phyloP scores from a whole-genome alignment of 2,113 vertebrate genomes.

The Saguinus imperator region DNA sequence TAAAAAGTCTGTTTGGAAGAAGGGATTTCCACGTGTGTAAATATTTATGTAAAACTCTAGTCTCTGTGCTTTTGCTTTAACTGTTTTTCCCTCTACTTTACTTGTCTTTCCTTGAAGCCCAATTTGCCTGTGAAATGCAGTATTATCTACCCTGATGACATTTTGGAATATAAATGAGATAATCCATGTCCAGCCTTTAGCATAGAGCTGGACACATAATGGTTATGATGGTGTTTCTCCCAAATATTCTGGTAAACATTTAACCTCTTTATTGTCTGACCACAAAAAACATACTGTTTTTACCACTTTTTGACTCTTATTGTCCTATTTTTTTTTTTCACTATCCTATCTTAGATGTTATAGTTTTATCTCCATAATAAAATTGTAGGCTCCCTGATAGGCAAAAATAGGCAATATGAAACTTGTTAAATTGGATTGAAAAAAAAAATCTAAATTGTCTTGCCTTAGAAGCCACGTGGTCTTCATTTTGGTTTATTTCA shows the following conservation, averaged over 20 bases:
- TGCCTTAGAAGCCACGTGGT: background rate
- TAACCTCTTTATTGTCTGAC: background rate
- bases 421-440: slow-evolving; percentile 1
- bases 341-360: background rate
- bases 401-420: background rate
- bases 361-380: background rate
- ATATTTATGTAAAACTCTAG: background rate
- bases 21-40: background rate
- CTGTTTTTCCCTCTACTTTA: background rate
- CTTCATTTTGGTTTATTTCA: slow-evolving; percentile 61
- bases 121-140: background rate
- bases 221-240: background rate
- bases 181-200: background rate
- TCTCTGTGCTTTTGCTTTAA: background rate
- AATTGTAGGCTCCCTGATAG: background rate
- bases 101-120: background rate
- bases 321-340: background rate
- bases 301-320: background rate
- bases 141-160: background rate
- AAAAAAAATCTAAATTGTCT: background rate
- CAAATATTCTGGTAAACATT: background rate
- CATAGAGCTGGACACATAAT: background rate
- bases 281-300: background rate
- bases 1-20: background rate
- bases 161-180: background rate